These are phyloP conservation scores for Onychomys leucogaster DNA, from an alignment of 2,797 vertebrate genomes.

Conservation along the genomic window DNA sequence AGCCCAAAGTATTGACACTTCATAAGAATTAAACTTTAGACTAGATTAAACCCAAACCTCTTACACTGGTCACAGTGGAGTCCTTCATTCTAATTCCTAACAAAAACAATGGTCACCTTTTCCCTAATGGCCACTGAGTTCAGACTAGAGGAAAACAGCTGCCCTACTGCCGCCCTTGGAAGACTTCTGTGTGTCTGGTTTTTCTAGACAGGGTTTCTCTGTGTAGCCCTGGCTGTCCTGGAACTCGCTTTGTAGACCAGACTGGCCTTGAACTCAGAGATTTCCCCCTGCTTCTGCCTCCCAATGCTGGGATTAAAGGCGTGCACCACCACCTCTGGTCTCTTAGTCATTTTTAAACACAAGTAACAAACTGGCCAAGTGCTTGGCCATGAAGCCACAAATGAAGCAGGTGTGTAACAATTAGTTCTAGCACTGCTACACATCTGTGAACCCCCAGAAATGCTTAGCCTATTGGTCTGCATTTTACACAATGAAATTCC, in stretches of 20 bases:
- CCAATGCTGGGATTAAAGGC: neutral
- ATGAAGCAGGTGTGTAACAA: neutral
- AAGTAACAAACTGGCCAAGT: neutral
- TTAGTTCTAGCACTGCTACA: neutral
- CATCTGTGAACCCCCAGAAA: neutral
- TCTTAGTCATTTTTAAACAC: neutral
- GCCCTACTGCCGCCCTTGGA: neutral
- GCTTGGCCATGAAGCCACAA: neutral
- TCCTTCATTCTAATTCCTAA: slow-evolving; percentile 6
- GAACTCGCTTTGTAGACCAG: neutral
- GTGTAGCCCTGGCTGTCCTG: neutral
- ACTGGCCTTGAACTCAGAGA: neutral
- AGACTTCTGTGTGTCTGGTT: neutral
- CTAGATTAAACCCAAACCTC: neutral
- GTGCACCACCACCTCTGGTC: neutral
- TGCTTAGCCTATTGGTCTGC: neutral
- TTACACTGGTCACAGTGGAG: neutral
- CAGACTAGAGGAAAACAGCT: neutral
- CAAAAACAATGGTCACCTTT: neutral
- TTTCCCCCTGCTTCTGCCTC: neutral
- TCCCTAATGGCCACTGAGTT: neutral
- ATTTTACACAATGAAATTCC: neutral
- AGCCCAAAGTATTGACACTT: neutral
- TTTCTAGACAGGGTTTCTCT: neutral
- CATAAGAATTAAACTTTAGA: neutral